These are phyloP conservation scores for Rhinogobius similis DNA, from an alignment of 2,113 vertebrate genomes.

Conservation along the genomic window DNA sequence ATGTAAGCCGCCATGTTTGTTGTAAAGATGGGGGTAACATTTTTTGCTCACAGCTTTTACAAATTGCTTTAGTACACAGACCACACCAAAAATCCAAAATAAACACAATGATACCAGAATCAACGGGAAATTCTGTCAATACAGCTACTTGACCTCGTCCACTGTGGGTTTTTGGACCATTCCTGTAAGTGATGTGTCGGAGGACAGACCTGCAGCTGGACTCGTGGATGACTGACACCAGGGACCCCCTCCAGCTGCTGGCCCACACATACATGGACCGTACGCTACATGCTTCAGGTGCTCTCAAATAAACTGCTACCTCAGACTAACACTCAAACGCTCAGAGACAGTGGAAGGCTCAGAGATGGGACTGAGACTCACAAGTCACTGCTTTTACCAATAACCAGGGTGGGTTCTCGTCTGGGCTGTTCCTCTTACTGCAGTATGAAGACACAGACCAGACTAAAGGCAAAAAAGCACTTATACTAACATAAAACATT, in stretches of 20 bases:
- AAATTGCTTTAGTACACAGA: too few species aligned
- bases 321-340: background rate
- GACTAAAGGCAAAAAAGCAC: too few species aligned
- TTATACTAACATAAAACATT: too few species aligned
- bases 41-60: too few species aligned
- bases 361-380: background rate
- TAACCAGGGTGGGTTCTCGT: too few species aligned
- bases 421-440: too few species aligned
- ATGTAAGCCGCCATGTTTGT: too few species aligned
- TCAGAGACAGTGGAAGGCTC: background rate
- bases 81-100: too few species aligned
- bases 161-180: conserved; percentile 38
- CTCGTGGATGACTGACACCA: conserved; percentile 40
- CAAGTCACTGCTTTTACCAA: background rate
- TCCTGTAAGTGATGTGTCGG: conserved; percentile 79
- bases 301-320: conserved; percentile 25
- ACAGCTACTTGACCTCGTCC: background rate
- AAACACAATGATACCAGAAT: too few species aligned
- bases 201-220: conserved; percentile 54
- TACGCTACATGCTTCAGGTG: conserved; percentile 11
- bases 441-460: too few species aligned
- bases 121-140: too few species aligned
- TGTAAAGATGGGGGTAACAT: too few species aligned
- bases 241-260: conserved; percentile 25
- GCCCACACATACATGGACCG: conserved; percentile 9